Evolutionary conservation across 2,797 vertebrate species (phyloP), one percentile per base, ranked within the genome.

Genomic region (Crenichthys baileyi): DNA sequence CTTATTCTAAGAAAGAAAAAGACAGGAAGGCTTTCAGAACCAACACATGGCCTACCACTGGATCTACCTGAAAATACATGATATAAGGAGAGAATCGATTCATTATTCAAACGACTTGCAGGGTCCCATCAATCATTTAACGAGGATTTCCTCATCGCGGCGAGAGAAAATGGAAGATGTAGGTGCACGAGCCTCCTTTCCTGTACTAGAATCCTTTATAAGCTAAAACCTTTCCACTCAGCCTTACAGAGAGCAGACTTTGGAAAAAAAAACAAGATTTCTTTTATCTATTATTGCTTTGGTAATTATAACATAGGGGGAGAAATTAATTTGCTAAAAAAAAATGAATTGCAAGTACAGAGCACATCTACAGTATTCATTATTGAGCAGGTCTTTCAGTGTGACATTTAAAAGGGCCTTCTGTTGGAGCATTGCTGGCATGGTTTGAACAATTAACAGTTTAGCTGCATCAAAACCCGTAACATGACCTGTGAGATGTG

Each of bases 51-150:
- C 26, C 70, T 76, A 63, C 65, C 68, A 58, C 58, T 79, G 76
- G 82, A 85, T 82, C 85, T 75, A 87, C 77, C 24, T 15, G 85
- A 86, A 91, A 85, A 86, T 73, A 70, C 67, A 46, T 78, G 86
- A 87, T 83, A 87, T 53, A 72, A 80, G 78, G 88, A 81, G 58
- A 82, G 80, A 77, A 70, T 72, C 53, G 3, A 90, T 94, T 87
- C 84, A 94, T 95, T 91, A 94, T 95, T 94, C 88, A 94, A 92
- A 93, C 85, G 83, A 89, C 88, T 88, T 83, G 82, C 85, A 81
- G 85, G 81, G 87, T 77, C 85, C 85, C 70, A 94, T 94, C 90
- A 94, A 94, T 95, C 90, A 94, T 95, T 95, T 94, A 72, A 95
- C 89, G 90, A 85, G 77, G 83, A 87, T 84, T 87, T 92, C 86